phyloP scores from a whole-genome alignment of 2,888 invertebrate species.

The Scaptodrosophila latifasciaeformis region DNA sequence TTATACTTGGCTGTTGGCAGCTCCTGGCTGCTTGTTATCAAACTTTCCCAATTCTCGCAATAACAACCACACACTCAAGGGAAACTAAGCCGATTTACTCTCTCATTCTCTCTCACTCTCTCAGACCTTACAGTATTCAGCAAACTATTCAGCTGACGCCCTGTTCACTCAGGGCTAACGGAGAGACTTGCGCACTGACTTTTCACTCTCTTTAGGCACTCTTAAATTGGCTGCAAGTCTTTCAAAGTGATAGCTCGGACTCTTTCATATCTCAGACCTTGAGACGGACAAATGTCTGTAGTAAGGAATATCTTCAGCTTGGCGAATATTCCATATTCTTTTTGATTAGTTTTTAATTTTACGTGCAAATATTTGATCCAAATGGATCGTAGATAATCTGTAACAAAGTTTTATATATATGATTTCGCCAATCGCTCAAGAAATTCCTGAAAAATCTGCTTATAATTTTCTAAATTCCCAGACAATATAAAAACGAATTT shows the following conservation, averaged over 20 bases:
- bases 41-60: neutral
- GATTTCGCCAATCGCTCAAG: too few relatives aligned
- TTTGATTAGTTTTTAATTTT: too few relatives aligned
- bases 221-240: neutral
- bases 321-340: too few relatives aligned
- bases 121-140: constrained; percentile 25
- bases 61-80: constrained; percentile 16
- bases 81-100: neutral
- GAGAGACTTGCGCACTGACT: neutral
- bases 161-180: constrained; percentile 15
- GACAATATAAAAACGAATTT: neutral
- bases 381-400: too few relatives aligned
- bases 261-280: too few relatives aligned
- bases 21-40: constrained; percentile 34
- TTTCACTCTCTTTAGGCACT: constrained; percentile 4
- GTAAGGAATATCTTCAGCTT: too few relatives aligned
- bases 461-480: too few relatives aligned
- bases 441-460: too few relatives aligned
- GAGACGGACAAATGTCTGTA: too few relatives aligned
- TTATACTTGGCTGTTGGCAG: constrained; percentile 15
- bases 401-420: too few relatives aligned
- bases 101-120: constrained; percentile 12
- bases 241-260: too few relatives aligned
- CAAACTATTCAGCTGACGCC: constrained; percentile 38
- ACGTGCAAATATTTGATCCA: too few relatives aligned